Evolutionary conservation across 2,888 invertebrate species (phyloP).

Genomic region (Helicoverpa assulta): DNA sequence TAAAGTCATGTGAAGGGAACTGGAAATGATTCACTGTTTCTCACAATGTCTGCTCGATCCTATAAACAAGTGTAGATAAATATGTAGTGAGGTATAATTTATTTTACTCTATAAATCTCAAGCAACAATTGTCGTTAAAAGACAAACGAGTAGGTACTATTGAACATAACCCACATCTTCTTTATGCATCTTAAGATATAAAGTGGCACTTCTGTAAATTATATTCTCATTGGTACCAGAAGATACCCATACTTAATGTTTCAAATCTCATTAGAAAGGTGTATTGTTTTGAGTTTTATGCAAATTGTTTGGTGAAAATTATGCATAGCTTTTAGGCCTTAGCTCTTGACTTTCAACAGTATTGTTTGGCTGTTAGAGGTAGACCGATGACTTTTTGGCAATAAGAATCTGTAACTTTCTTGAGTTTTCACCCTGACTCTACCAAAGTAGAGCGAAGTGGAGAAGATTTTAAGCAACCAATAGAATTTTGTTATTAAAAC

Average conservation of each 20-base stretch:
- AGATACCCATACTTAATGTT: conserved; percentile 12
- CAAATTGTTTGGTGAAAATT: conserved; percentile 37
- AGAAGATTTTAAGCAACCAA: too few species aligned
- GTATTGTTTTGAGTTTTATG: conserved; percentile 31
- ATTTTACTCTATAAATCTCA: too few species aligned
- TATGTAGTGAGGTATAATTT: too few species aligned
- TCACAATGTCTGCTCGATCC: too few species aligned
- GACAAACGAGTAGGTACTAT: too few species aligned
- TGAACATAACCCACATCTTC: not conserved
- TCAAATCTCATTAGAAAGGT: conserved; percentile 40
- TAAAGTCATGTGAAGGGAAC: too few species aligned
- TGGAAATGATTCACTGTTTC: too few species aligned
- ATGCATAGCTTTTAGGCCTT: conserved; percentile 29
- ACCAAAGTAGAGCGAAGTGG: too few species aligned
- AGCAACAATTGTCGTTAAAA: too few species aligned
- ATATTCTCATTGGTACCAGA: not conserved
- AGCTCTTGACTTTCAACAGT: not conserved
- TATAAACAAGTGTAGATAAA: too few species aligned
- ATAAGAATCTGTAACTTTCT: not conserved
- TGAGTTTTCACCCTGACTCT: too few species aligned
- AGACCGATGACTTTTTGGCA: not conserved
- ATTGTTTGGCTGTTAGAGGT: not conserved
- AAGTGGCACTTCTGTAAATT: conserved; percentile 17
- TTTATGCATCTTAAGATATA: not conserved
- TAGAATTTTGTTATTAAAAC: too few species aligned